phyloP scores from a whole-genome alignment of 2,888 invertebrate species.

The Acrobasis suavella region DNA sequence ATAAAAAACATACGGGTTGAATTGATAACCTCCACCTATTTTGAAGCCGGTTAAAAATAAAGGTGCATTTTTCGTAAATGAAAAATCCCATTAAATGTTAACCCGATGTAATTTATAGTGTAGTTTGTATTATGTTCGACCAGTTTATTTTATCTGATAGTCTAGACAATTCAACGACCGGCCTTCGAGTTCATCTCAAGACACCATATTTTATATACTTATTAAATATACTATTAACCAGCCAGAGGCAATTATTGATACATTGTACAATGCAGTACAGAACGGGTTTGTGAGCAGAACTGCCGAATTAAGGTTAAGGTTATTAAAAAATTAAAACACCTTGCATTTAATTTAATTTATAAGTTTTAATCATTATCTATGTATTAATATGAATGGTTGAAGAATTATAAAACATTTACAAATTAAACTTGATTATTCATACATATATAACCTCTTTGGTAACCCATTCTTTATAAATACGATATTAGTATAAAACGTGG shows the following conservation, averaged over 20 bases:
- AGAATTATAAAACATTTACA: no score
- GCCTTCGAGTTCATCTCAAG: constrained; percentile 35
- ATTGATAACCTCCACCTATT: no score
- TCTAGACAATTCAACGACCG: constrained; percentile 34
- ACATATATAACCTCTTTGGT: no score
- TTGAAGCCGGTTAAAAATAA: no score
- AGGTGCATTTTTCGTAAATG: no score
- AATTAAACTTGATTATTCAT: no score
- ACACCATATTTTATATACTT: constrained; percentile 24
- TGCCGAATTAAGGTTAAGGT: neutral
- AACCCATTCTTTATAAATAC: no score
- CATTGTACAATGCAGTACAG: constrained; percentile 11
- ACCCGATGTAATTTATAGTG: neutral
- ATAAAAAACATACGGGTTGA: no score
- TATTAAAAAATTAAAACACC: neutral
- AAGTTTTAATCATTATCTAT: no score
- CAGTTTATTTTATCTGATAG: constrained; percentile 11
- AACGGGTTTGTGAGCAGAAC: constrained; percentile 18
- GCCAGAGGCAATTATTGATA: constrained; percentile 24
- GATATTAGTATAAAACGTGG: no score
- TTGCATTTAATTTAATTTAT: no score
- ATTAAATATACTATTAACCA: constrained; percentile 9
- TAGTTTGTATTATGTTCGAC: neutral
- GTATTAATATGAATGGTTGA: no score
- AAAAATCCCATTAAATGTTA: neutral